Evolutionary conservation across 2,113 vertebrate species (phyloP), one percentile per base, ranked within the genome.

Genomic region (Oryzias celebensis): DNA sequence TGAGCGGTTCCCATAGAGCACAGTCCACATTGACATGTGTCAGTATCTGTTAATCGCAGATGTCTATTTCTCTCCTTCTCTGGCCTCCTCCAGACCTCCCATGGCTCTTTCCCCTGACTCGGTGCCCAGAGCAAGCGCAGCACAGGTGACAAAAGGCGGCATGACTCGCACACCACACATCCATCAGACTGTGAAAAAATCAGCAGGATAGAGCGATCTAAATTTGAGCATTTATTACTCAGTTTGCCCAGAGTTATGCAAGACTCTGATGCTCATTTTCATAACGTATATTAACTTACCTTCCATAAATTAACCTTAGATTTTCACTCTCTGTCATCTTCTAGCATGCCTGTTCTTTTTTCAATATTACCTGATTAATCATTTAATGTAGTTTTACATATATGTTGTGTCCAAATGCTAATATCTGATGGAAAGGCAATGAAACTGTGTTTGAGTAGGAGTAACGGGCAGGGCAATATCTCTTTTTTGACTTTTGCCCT

Each of bases 11-110:
- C 62, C 65, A 66, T 55, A 52, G 69, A 62, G 15, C 81, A 62
- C 20, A 66, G 65, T 63, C 71, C 74, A 58, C 50, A 50, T 66
- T 81, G 75, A 82, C 87, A 83, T 64, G 31, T 83, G 81, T 85
- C 86, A 67, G 58, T 68, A 79, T 63, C 82, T 78, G 83, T 89
- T 88, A 70, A 81, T 89, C 84, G 82, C 84, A 85, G 76, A 88
- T 80, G 82, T 77, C 79, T 73, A 48, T 81, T 68, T 71, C 68
- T 64, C 62, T 69, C 59, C 58, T 66, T 51, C 69, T 62, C 62
- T 24, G 63, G 72, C 80, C 84, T 75, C 71, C 73, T 57, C 75
- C 80, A 69, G 81, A 83, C 84, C 86, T 76, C 84, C 85, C 73
- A 14, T 71, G 73, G 80, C 68, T 75, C 75, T 56, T 68, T 64